Base-by-base conservation (phyloP, 35 echinoderm and acorn worm species). In the Stichopus chloronotus region DNA sequence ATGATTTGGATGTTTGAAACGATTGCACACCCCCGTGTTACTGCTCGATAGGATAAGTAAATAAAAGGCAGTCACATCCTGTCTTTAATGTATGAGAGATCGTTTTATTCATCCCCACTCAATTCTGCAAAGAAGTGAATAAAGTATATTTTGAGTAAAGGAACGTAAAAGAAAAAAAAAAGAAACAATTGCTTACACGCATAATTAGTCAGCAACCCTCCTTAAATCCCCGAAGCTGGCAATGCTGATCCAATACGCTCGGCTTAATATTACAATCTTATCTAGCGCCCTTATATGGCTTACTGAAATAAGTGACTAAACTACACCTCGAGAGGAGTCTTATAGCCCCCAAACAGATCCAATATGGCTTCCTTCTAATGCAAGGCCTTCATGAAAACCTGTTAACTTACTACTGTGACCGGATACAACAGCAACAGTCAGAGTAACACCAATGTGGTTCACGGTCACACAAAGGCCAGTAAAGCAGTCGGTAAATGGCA, bases 321-420 rank as follows among this genome's bases (percentile, higher is more conserved):
- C n/a, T n/a, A n/a, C n/a, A n/a, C n/a, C n/a, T n/a, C n/a, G n/a
- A n/a, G n/a, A n/a, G n/a, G n/a, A n/a, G n/a, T n/a, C n/a, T n/a
- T n/a, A n/a, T n/a, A n/a, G n/a, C n/a, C n/a, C n/a, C n/a, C n/a
- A n/a, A 76, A 76, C 72, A 76, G 10, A 76, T 76, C 72, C 7
- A 76, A 76, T 3, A 76, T 76, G 72, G 16, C 72, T 76, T 76
- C 8, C 8, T 76, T 5, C 72, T 76, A 76, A 76, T 24, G 25
- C 16, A 76, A 21, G 72, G 10, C 72, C 72, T 11, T 76, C 72
- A 11, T 76, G 72, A 76, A 17, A 11, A 76, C 72, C 7, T 76
- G 72, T 76, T 25, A 83, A 83, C 80, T 83, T 56, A 83, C 78
- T 83, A 85, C 82, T 85, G 82, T 85, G 82, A 85, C 8, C 82